phyloP scores from a whole-genome alignment of 2,888 invertebrate species.

The Drosophila robusta region DNA sequence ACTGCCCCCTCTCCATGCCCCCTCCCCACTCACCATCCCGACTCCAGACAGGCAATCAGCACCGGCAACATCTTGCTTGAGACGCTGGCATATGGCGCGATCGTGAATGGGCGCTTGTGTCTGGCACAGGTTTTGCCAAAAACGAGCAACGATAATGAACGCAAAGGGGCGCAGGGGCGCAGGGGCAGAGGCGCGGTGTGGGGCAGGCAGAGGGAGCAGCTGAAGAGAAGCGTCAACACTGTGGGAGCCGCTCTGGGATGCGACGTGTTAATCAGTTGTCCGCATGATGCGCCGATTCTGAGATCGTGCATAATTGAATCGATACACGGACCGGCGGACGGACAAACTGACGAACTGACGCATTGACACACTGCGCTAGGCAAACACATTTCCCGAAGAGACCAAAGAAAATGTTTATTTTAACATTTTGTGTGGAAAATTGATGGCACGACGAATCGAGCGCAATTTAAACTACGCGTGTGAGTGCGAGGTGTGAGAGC shows the following conservation, averaged over 20 bases:
- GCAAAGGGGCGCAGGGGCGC: too few species aligned
- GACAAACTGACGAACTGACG: constrained; percentile 7
- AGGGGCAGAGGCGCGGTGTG: too few species aligned
- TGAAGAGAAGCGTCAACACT: constrained; percentile 27
- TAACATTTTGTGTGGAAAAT: constrained; percentile 55
- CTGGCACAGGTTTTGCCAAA: constrained; percentile 55
- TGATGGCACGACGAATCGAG: constrained; percentile 68
- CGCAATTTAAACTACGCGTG: constrained; percentile 79
- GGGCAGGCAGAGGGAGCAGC: constrained; percentile 3
- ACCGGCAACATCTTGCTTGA: constrained; percentile 62
- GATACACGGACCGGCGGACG: constrained; percentile 44
- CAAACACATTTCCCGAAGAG: constrained; percentile 36
- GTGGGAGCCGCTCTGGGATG: constrained; percentile 55
- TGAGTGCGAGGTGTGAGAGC: constrained; percentile 59
- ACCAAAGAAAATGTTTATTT: constrained; percentile 58
- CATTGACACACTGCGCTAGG: constrained; percentile 11
- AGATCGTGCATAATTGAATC: constrained; percentile 68
- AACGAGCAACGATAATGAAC: constrained; percentile 2
- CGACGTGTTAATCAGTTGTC: constrained; percentile 70
- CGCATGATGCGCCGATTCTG: constrained; percentile 67
- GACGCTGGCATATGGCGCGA: constrained; percentile 48
- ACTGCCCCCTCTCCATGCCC: constrained; percentile 13
- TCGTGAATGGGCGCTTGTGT: constrained; percentile 39
- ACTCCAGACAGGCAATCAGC: constrained; percentile 47
- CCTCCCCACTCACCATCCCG: not conserved